Base-by-base conservation (phyloP, 2,797 vertebrate species). In the Cyclura pinguis region DNA sequence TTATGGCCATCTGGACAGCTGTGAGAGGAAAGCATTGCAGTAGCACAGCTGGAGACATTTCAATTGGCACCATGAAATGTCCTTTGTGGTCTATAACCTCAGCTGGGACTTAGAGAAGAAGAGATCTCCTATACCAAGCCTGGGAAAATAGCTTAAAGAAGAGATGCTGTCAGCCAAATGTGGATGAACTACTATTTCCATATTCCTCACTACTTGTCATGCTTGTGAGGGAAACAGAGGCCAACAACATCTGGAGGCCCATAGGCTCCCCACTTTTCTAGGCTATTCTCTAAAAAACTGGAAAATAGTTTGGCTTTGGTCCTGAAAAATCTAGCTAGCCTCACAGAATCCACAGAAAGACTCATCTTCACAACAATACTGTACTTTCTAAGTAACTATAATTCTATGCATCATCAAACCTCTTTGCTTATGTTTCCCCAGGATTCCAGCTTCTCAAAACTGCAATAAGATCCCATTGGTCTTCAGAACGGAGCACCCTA, bases 51-150 rank as follows among this genome's bases (percentile, higher is more conserved):
- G 8, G 38, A 73, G 24, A 50, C 4, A 59, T 57, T 52, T 59
- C 42, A 82, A 82, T 72, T 82, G 73, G 73, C 82, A 57, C 50
- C 50, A 82, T 42, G 82, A 88, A 73, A 81, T 22, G 62, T 69
- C 35, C 55, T 72, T 50, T 50, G 22, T 35, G 22, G 35, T 38
- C 35, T 86, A 67, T 16, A 50, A 8, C 13, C 72, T 86, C 52
- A 76, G 12, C 9, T 59, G 32, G 47, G 27, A 52, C 6, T 55
- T 35, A 35, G 12, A 72, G 18, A 5, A 85, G 67, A 55, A 74
- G 3, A 73, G 22, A 64, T 12, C 38, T 67, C 42, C 38, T 84
- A 84, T 24, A 24, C 12, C 73, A 76, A 76, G 73, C 73, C 35
- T 38, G 35, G 73, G 73, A 29, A 69, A 69, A 69, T 12, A 69